Evolutionary conservation across 2,797 vertebrate genomes (phyloP), one percentile per base, ranked within the genome.

Genomic region (Okamejei kenojei): DNA sequence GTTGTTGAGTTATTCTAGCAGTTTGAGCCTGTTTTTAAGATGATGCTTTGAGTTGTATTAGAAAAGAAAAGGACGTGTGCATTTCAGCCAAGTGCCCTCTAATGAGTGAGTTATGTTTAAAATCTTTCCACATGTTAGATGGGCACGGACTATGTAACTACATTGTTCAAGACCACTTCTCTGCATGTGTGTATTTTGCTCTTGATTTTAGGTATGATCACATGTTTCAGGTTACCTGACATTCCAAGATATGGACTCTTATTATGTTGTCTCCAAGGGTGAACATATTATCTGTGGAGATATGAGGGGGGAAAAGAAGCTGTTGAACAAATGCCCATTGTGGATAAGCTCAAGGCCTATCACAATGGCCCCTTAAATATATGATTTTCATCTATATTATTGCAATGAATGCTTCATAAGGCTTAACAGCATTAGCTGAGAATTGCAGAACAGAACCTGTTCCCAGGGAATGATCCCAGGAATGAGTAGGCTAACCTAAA

Each of bases 241-340:
- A 73, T 32, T 73, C 88, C 88, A 71, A 73, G 88, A 45, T 73
- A 35, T 71, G 26, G 65, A 90, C 68, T 23, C 65, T 32, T 73
- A 90, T 71, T 35, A 32, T 38, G 88, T 73, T 90, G 88, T 5
- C 68, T 32, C 88, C 88, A 90, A 90, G 61, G 86, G 23, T 71
- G 65, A 65, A 73, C 73, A 21, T 71, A 90, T 90, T 73, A 90
- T 90, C 88, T 90, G 88, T 73, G 88, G 88, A 90, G 88, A 90
- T 21, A 90, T 38, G 88, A 90, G 88, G 88, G 88, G 88, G 88
- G 63, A 45, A 73, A 90, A 86, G 23, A 90, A 90, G 10, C 21
- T 26, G 19, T 73, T 71, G 65, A 73, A 38, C 73, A 71, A 65
- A 71, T 71, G 68, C 7, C 68, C 63, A 90, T 73, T 90, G 35